Percentiles rank a stretch among this genome's conserved stretches.
phyloP scores from a whole-genome alignment of 2,888 invertebrate species.

The Siphlonurus alternatus region DNA sequence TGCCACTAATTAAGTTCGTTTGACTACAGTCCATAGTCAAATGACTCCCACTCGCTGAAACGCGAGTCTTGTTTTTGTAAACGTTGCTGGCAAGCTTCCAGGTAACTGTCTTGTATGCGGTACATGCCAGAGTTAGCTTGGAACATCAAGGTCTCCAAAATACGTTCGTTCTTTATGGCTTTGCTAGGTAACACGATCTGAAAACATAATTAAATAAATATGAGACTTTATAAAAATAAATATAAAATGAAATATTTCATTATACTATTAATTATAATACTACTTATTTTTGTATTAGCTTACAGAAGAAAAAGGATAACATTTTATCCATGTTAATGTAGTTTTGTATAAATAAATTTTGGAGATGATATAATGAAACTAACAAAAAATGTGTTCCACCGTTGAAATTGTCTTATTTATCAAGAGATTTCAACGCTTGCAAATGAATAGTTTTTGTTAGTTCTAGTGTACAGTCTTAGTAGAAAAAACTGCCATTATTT shows the following conservation, averaged over 20 bases:
- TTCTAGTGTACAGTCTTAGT: too few species aligned
- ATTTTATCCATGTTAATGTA: too few species aligned
- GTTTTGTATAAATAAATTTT: too few species aligned
- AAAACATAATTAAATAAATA: slow-evolving; percentile 15
- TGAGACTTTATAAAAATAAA: not conserved
- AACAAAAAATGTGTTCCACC: too few species aligned
- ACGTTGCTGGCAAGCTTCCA: slow-evolving; percentile 74
- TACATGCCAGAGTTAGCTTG: slow-evolving; percentile 89
- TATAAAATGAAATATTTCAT: slow-evolving; percentile 1
- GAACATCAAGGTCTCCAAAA: slow-evolving; percentile 80
- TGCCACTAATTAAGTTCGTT: not conserved
- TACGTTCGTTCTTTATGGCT: slow-evolving; percentile 80
- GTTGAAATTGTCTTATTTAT: too few species aligned
- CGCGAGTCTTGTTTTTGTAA: slow-evolving; percentile 79
- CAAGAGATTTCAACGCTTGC: too few species aligned
- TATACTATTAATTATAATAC: too few species aligned
- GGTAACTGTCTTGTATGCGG: slow-evolving; percentile 70
- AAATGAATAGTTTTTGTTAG: too few species aligned
- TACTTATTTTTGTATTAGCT: too few species aligned
- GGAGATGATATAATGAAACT: too few species aligned
- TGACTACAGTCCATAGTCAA: slow-evolving; percentile 49
- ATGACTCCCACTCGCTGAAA: slow-evolving; percentile 64
- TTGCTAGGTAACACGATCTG: slow-evolving; percentile 79
- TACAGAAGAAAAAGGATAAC: too few species aligned
- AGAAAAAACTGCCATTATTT: too few species aligned